phyloP scores from a whole-genome alignment of 2,113 vertebrate genomes.

The Eulemur rufifrons region DNA sequence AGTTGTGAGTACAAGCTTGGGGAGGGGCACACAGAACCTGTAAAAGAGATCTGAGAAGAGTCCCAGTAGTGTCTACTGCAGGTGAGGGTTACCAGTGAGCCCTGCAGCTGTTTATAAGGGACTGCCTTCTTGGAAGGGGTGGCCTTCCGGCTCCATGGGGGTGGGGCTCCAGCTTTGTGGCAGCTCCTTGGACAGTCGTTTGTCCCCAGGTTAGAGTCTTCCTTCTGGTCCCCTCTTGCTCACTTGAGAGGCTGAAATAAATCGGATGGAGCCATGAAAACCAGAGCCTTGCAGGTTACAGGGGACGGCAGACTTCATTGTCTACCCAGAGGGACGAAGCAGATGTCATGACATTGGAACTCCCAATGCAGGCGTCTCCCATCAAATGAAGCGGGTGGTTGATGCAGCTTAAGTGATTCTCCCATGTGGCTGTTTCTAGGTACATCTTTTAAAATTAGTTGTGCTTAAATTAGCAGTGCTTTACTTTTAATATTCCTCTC shows the following conservation, averaged over 20 bases:
- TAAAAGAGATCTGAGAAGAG: too few relatives aligned
- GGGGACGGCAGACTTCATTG: neutral
- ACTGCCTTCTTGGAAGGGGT: neutral
- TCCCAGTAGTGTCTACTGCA: neutral
- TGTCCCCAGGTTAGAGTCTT: neutral
- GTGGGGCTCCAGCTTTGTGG: neutral
- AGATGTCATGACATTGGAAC: neutral
- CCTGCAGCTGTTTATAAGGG: neutral
- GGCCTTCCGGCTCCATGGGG: neutral
- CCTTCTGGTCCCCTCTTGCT: neutral
- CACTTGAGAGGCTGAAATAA: neutral
- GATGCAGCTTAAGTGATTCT: neutral
- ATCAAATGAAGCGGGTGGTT: neutral
- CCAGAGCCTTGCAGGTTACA: neutral
- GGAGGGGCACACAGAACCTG: neutral
- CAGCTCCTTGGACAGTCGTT: neutral
- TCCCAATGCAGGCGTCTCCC: neutral
- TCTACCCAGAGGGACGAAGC: neutral
- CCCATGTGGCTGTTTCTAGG: slow-evolving; percentile 64
- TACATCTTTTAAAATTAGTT: slow-evolving; percentile 81
- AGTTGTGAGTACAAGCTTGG: neutral
- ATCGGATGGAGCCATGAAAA: neutral
- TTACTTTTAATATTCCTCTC: slow-evolving; percentile 82
- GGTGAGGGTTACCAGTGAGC: neutral
- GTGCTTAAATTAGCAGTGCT: slow-evolving; percentile 84